Evolutionary conservation across 2,797 vertebrate species (phyloP).

Genomic region (Odontamblyopus lacepedii): DNA sequence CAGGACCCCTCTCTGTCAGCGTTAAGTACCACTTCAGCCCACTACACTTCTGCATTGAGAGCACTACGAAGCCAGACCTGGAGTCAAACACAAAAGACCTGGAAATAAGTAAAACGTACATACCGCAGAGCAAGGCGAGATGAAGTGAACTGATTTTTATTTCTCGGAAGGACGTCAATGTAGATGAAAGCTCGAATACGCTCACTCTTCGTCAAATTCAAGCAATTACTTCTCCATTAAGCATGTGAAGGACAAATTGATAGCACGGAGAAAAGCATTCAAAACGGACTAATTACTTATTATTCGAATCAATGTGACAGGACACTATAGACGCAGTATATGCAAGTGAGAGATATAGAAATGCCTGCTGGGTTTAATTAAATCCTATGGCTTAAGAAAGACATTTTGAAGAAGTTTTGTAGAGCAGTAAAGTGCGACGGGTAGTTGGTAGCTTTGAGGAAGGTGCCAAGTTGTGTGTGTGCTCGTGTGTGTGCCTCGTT

Average conservation of each 20-base stretch:
- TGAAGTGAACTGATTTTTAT: conserved; percentile 13
- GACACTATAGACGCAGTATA: conserved; percentile 74
- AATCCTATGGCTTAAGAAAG: conserved; percentile 22
- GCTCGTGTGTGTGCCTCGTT: conserved; percentile 81
- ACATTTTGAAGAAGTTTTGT: conserved; percentile 78
- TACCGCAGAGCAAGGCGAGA: not conserved
- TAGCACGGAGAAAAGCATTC: conserved; percentile 76
- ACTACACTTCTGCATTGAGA: conserved; percentile 51
- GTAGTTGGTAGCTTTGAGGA: conserved; percentile 54
- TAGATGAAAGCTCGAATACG: conserved; percentile 45
- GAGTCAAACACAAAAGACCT: conserved; percentile 47
- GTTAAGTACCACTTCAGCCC: conserved; percentile 54
- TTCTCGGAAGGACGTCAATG: conserved; percentile 13
- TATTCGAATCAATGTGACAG: not conserved
- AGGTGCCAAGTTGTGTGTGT: conserved; percentile 44
- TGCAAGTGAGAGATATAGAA: conserved; percentile 75
- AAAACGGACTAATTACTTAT: conserved; percentile 63
- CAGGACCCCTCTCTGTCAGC: conserved; percentile 33
- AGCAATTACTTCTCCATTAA: conserved; percentile 87
- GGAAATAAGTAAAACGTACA: conserved; percentile 18
- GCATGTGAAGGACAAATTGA: conserved; percentile 83
- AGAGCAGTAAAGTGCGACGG: conserved; percentile 73
- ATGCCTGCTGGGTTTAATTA: conserved; percentile 57
- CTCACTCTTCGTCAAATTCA: conserved; percentile 74
- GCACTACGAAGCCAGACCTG: conserved; percentile 45